Percentiles rank a stretch among this genome's conserved stretches.
phyloP scores from a whole-genome alignment of 1,140 invertebrate genomes.

The Medauroidea extradentata region DNA sequence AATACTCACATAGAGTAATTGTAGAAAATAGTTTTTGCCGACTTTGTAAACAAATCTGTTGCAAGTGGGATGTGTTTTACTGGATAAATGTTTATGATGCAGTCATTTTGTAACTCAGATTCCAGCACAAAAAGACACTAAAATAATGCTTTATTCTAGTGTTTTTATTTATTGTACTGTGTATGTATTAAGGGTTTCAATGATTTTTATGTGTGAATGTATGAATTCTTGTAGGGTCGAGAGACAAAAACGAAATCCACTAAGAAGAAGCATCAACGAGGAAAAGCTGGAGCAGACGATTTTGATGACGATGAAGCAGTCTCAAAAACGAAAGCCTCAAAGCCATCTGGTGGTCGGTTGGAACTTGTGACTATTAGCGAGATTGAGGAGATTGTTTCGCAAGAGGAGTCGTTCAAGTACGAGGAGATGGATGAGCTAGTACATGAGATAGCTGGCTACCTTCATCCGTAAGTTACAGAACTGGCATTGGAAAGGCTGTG shows the following conservation, averaged over 20 bases:
- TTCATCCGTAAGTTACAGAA: conserved; percentile 50
- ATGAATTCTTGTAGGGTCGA: conserved; percentile 64
- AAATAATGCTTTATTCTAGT: background rate
- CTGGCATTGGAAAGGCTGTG: no score
- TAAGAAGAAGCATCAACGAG: conserved; percentile 65
- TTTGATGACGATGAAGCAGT: conserved; percentile 53
- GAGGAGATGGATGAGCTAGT: conserved; percentile 60
- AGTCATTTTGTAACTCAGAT: background rate
- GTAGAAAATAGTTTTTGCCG: no score
- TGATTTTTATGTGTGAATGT: no score
- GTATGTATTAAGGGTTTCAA: no score
- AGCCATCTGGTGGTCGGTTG: conserved; percentile 44
- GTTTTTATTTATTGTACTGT: background rate
- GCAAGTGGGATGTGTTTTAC: no score
- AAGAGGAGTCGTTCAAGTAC: conserved; percentile 42
- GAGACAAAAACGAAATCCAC: conserved; percentile 94
- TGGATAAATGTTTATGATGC: background rate
- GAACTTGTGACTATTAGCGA: conserved; percentile 58
- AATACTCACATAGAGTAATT: no score
- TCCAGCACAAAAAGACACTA: background rate
- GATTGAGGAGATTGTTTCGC: background rate
- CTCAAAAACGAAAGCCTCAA: conserved; percentile 13
- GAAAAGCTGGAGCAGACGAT: conserved; percentile 43
- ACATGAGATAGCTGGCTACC: conserved; percentile 53
- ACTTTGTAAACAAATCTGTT: no score